phyloP scores from a whole-genome alignment of 2,797 vertebrate species.

The Scyliorhinus canicula region DNA sequence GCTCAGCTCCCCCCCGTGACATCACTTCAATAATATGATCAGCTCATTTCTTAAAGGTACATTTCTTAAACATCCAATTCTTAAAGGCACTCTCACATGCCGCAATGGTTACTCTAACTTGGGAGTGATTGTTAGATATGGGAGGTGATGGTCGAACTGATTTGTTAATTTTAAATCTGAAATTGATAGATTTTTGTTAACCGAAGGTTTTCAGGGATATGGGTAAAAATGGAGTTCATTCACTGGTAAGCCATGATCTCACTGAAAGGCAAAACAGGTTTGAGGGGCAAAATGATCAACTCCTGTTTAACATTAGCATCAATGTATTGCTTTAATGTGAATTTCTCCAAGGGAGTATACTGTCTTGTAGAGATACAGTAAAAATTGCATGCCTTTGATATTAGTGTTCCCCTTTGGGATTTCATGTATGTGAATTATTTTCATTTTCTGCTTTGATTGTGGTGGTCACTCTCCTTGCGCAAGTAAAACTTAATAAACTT shows the following conservation, averaged over 20 bases:
- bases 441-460: neutral
- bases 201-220: neutral
- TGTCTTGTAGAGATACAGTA: neutral
- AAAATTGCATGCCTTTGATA: neutral
- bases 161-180: neutral
- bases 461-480: too few species aligned
- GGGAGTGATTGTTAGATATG: neutral
- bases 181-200: neutral
- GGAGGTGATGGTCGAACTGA: neutral
- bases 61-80: too few species aligned
- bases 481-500: too few species aligned
- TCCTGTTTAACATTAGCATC: neutral
- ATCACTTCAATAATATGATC: too few species aligned
- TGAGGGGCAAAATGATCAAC: neutral
- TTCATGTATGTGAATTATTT: neutral
- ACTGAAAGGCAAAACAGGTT: neutral
- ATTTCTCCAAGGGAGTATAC: neutral
- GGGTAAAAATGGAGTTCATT: neutral
- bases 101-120: too few species aligned
- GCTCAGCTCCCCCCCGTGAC: too few species aligned
- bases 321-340: neutral
- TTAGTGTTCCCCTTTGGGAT: neutral
- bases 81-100: too few species aligned
- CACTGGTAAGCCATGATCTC: neutral
- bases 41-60: too few species aligned